A percentile compares a stretch with the other conserved stretches of the same genome.
Evolutionary conservation across 2,888 invertebrate species (phyloP).

Genomic region (Alitta virens): DNA sequence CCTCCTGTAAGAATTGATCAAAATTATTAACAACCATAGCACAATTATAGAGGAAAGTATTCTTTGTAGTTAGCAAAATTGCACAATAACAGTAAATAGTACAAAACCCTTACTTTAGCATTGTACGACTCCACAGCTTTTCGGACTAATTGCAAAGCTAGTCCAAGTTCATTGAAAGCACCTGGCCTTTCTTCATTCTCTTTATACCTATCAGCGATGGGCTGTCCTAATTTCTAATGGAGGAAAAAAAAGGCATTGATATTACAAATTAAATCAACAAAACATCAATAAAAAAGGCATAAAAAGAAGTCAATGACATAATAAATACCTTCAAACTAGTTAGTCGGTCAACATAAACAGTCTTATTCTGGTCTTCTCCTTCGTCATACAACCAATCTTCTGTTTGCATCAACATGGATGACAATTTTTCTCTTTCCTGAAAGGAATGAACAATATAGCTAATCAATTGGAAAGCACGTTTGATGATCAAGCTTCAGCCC

Average conservation of each 20-base stretch:
- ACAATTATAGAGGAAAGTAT: too few relatives aligned
- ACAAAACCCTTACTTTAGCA: constrained; percentile 37
- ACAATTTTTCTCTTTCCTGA: constrained; percentile 49
- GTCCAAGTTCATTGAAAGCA: constrained; percentile 78
- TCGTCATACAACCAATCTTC: constrained; percentile 98
- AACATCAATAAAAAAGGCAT: too few relatives aligned
- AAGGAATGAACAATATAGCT: too few relatives aligned
- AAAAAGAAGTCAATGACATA: too few relatives aligned
- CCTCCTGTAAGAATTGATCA: constrained; percentile 41
- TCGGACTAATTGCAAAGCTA: constrained; percentile 74
- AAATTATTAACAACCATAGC: too few relatives aligned
- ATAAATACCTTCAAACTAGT: constrained; percentile 58
- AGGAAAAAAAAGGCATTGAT: constrained; percentile 41
- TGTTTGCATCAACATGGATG: constrained; percentile 71
- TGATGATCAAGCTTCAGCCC: too few relatives aligned
- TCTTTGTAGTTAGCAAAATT: too few relatives aligned
- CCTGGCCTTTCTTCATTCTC: constrained; percentile 79
- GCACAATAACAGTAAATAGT: too few relatives aligned
- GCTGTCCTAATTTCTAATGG: constrained; percentile 76
- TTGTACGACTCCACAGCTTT: constrained; percentile 66
- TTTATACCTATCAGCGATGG: constrained; percentile 77
- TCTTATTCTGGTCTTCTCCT: constrained; percentile 87
- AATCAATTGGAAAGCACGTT: too few relatives aligned
- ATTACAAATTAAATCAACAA: too few relatives aligned
- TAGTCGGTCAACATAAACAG: constrained; percentile 65